Evolutionary conservation across 64 coral and sea anemone species (phyloP).

Genomic region (Pachyseris speciosa): DNA sequence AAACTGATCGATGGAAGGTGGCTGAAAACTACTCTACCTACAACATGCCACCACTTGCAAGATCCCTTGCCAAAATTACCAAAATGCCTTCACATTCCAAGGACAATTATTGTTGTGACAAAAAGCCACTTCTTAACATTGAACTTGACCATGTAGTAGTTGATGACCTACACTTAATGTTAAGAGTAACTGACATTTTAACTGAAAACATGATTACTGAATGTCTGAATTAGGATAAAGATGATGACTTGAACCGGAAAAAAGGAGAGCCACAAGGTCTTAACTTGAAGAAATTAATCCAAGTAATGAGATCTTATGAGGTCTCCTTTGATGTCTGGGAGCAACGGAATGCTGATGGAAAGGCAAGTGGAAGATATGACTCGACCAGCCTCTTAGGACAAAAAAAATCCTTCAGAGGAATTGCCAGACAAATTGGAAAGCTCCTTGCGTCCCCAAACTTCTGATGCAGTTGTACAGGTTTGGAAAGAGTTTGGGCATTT

Average conservation of each 20-base stretch:
- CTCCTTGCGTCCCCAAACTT: neutral
- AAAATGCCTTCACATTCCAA: neutral
- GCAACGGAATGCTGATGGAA: slow-evolving; percentile 24
- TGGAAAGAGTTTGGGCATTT: neutral
- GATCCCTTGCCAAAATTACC: neutral
- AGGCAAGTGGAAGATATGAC: neutral
- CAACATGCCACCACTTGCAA: neutral
- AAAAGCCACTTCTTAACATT: slow-evolving; percentile 50
- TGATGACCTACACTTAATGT: slow-evolving; percentile 45
- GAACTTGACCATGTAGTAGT: slow-evolving; percentile 53
- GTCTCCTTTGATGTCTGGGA: slow-evolving; percentile 44
- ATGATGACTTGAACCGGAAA: slow-evolving; percentile 18
- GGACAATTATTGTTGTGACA: slow-evolving; percentile 35
- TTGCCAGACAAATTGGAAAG: neutral
- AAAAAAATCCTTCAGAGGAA: neutral
- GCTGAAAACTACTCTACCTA: neutral
- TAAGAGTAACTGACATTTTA: slow-evolving; percentile 35
- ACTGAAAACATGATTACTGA: slow-evolving; percentile 9
- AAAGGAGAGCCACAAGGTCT: neutral
- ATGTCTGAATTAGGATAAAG: neutral
- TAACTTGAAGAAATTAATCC: neutral
- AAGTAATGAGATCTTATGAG: slow-evolving; percentile 9
- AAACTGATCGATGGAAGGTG: slow-evolving; percentile 30
- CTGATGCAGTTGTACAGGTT: neutral
- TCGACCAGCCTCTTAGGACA: slow-evolving; percentile 29